Evolutionary conservation across 2,888 invertebrate genomes (phyloP).

Genomic region (Carcina quercana): DNA sequence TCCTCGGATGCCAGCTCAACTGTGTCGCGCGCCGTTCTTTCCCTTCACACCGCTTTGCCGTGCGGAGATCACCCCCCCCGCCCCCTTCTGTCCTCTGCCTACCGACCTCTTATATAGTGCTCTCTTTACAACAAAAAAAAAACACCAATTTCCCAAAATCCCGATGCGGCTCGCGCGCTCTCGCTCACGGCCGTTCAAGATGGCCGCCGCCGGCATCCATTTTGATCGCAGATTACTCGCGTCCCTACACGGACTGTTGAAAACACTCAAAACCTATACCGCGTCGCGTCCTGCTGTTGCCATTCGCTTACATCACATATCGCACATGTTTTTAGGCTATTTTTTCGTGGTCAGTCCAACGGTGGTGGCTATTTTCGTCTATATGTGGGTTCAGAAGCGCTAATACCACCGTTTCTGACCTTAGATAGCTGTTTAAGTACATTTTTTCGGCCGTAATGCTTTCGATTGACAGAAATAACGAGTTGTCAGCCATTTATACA

Average conservation of each 20-base stretch:
- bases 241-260: conserved; percentile 50
- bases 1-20: conserved; percentile 28
- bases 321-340: conserved; percentile 67
- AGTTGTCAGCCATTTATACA: too few species aligned
- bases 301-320: conserved; percentile 52
- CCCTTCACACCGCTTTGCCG: conserved; percentile 72
- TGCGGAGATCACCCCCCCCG: conserved; percentile 58
- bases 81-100: conserved; percentile 55
- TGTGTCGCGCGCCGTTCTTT: conserved; percentile 51
- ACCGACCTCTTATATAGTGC: conserved; percentile 72
- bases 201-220: conserved; percentile 68
- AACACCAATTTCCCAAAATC: conserved; percentile 73
- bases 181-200: conserved; percentile 69
- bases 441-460: too few species aligned
- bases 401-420: too few species aligned
- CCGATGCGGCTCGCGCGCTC: conserved; percentile 64
- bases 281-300: conserved; percentile 45
- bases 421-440: too few species aligned
- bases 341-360: conserved; percentile 63
- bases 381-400: too few species aligned
- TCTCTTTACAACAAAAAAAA: conserved; percentile 72
- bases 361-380: conserved; percentile 40
- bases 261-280: conserved; percentile 70
- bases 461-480: too few species aligned
- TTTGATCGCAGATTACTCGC: conserved; percentile 71